phyloP scores from a whole-genome alignment of 2,797 vertebrate species.

The Enteromius thamalakanensis region DNA sequence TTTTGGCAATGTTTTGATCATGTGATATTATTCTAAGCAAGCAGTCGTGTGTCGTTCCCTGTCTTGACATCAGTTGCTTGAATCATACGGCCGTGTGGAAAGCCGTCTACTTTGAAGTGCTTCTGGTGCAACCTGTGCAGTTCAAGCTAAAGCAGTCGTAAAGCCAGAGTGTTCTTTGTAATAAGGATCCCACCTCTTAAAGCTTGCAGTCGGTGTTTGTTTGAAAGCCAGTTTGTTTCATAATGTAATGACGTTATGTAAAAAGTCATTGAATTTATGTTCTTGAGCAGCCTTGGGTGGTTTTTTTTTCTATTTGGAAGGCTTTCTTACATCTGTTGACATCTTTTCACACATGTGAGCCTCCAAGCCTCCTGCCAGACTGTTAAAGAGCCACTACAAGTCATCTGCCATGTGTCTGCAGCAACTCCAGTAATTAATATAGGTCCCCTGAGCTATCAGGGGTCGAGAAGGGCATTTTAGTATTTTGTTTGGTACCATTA shows the following conservation, averaged over 20 bases:
- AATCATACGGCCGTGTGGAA: slow-evolving; percentile 11
- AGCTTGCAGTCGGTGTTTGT: slow-evolving; percentile 1
- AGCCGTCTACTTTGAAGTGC: slow-evolving; percentile 11
- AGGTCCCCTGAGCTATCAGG: neutral
- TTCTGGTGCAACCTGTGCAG: neutral
- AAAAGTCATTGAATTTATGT: slow-evolving; percentile 17
- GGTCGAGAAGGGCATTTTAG: neutral
- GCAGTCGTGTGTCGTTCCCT: neutral
- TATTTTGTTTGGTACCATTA: neutral
- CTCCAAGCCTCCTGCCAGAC: slow-evolving; percentile 18
- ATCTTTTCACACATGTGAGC: slow-evolving; percentile 27
- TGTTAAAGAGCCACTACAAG: slow-evolving; percentile 2
- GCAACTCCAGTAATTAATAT: slow-evolving; percentile 15
- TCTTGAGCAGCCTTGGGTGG: neutral
- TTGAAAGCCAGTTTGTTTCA: slow-evolving; percentile 21
- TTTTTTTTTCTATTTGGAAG: slow-evolving; percentile 1
- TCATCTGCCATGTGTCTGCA: neutral
- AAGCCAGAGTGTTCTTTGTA: neutral
- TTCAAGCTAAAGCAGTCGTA: slow-evolving; percentile 6
- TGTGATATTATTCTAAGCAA: neutral
- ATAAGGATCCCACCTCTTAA: slow-evolving; percentile 29
- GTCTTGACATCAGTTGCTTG: neutral
- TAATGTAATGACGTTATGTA: neutral
- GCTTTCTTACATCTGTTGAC: slow-evolving; percentile 25
- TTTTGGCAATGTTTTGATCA: neutral